These are phyloP conservation scores for Parotocinclus haroldoi DNA, from an alignment of 2,797 vertebrate genomes.

Conservation along the genomic window DNA sequence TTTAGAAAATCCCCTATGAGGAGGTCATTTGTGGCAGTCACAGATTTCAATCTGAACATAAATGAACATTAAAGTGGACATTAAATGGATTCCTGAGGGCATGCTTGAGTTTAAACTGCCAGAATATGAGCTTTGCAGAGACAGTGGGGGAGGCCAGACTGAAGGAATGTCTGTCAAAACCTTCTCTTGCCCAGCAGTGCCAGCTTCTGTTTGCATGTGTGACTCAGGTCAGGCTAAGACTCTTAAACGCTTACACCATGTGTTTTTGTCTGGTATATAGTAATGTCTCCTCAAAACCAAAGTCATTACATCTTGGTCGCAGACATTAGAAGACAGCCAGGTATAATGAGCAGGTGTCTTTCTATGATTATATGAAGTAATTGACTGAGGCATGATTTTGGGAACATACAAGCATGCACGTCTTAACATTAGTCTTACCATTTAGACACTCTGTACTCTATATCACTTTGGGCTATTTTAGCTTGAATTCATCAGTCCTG, in stretches of 20 bases:
- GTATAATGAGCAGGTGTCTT: constrained; percentile 22
- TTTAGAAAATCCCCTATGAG: constrained; percentile 10
- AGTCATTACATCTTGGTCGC: constrained; percentile 6
- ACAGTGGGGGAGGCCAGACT: constrained; percentile 6
- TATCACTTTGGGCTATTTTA: neutral
- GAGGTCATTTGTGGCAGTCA: constrained; percentile 18
- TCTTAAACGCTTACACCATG: constrained; percentile 1
- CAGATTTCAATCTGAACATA: constrained; percentile 23
- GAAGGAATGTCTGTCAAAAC: constrained; percentile 33
- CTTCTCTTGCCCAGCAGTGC: constrained; percentile 20
- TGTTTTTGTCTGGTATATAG: constrained; percentile 14
- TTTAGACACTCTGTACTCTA: neutral
- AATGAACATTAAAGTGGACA: constrained; percentile 16
- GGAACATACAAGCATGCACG: neutral
- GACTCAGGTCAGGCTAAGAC: neutral
- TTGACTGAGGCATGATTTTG: neutral
- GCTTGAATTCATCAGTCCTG: neutral
- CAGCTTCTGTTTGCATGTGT: constrained; percentile 19
- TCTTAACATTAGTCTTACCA: no score
- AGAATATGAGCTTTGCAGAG: constrained; percentile 16
- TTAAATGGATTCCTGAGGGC: neutral
- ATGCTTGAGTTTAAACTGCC: constrained; percentile 13
- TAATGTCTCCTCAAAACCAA: constrained; percentile 9
- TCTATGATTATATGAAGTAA: no score
- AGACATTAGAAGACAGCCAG: constrained; percentile 12